Percentiles rank a stretch among this genome's conserved stretches.
Conservation (phyloP, 2,888 invertebrate genomes). For the Globia sparganii region DNA sequence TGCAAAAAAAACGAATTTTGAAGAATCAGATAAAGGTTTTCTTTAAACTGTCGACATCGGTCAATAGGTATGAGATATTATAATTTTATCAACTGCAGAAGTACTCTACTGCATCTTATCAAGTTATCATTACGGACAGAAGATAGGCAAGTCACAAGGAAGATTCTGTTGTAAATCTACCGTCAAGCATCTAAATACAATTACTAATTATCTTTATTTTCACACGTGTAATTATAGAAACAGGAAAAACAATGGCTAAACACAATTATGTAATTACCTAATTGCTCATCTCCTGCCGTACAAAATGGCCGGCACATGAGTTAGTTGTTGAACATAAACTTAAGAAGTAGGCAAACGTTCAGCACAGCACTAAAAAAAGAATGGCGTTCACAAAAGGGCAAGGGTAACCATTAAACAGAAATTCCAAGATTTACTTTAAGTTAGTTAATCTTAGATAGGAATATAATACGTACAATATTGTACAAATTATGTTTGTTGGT, state of each 20-base stretch:
- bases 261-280: slow-evolving; percentile 42
- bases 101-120: not conserved
- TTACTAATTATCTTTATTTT: slow-evolving; percentile 23
- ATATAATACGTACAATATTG: not conserved
- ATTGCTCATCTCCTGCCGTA: slow-evolving; percentile 35
- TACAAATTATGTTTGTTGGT: not conserved
- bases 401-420: not conserved
- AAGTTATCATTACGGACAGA: not conserved
- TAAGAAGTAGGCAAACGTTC: not conserved
- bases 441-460: not conserved
- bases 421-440: not conserved
- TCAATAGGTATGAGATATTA: not conserved
- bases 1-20: not conserved
- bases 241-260: slow-evolving; percentile 47
- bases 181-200: not conserved
- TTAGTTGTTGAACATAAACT: not conserved
- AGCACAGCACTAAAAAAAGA: not conserved
- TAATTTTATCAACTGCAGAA: not conserved
- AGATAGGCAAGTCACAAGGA: not conserved
- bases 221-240: slow-evolving; percentile 38
- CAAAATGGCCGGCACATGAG: slow-evolving; percentile 11
- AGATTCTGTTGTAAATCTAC: slow-evolving; percentile 4
- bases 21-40: not conserved
- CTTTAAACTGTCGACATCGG: not conserved
- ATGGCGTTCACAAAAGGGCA: not conserved